Conservation (phyloP, 1,140 invertebrate species). For the Dinoponera quadriceps region DNA sequence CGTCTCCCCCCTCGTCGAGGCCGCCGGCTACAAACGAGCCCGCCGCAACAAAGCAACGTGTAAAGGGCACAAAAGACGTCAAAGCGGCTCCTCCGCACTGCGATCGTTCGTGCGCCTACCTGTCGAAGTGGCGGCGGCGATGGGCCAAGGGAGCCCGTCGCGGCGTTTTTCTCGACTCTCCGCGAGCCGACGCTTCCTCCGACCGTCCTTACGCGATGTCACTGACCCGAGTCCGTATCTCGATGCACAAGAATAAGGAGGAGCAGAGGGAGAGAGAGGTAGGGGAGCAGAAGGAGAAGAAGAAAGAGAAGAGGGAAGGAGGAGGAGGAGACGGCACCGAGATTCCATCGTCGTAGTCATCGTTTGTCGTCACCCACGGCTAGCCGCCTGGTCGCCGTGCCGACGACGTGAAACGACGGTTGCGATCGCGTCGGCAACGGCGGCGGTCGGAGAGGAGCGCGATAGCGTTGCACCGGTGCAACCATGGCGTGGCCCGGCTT, state of each 20-base stretch:
- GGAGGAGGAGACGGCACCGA: constrained; percentile 17
- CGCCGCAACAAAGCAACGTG: constrained; percentile 13
- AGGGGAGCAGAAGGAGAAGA: constrained; percentile 15
- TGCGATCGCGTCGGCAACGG: not conserved
- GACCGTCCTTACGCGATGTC: constrained; percentile 61
- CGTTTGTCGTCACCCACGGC: constrained; percentile 51
- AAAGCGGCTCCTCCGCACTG: not conserved
- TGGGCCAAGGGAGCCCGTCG: constrained; percentile 6
- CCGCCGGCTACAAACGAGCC: constrained; percentile 38
- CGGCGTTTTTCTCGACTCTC: constrained; percentile 4
- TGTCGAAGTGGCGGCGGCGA: constrained; percentile 44
- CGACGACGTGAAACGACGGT: not conserved
- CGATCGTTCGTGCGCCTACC: constrained; percentile 50
- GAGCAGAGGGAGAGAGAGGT: constrained; percentile 30
- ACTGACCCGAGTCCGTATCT: constrained; percentile 61
- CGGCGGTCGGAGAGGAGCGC: constrained; percentile 19
- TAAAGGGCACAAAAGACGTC: constrained; percentile 48
- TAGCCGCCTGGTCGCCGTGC: constrained; percentile 1
- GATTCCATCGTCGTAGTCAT: constrained; percentile 58
- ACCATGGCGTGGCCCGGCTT: constrained; percentile 64
- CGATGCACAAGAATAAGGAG: constrained; percentile 64
- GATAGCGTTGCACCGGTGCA: constrained; percentile 63
- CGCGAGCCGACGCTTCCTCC: constrained; percentile 54
- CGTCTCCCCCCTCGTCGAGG: not conserved
- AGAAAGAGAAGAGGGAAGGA: not conserved